Evolutionary conservation across 2,797 vertebrate genomes (phyloP), one percentile per base, ranked within the genome.

Genomic region (Anas capensis): DNA sequence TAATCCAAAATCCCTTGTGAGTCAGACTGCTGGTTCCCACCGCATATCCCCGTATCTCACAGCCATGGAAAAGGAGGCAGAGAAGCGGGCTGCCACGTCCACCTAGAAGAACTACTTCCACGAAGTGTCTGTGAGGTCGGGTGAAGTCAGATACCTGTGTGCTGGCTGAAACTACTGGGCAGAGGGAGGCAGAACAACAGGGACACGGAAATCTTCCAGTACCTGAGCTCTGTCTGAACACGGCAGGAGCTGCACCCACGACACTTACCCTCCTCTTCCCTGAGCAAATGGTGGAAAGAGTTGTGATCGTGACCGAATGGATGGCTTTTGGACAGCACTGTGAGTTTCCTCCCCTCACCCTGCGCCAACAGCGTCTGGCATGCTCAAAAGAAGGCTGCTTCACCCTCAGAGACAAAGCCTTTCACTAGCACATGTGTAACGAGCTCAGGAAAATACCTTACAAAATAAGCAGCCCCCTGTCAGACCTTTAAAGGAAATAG

Each of bases 401-500:
- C 1, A 0, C 17, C 16, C 23, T 19, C 27, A 56, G 53, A 82
- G 36, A 64, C 44, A 90, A 90, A 93, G n/a, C 23, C 4, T 78
- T 33, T 48, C 5, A 6, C 38, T 36, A 60, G 20, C 29, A 71
- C 1, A 5, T 11, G 36, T 0, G 0, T 38, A 56, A 79, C 27
- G 27, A 82, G 21, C 57, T 57, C 27, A 54, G 60, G 17, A 68
- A 68, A 80, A 93, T 27, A 29, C 17, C 71, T 82, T 78, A 49
- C 14, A 61, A 83, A 78, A 78, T 5, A 71, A 2, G 9, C 16
- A 48, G 42, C 10, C 20, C 12, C 61, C 79, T 62, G 44, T 24
- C 68, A 87, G 64, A 42, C 8, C 29, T 61, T 60, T 78, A 24
- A 83, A 60, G 11, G 11, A 20, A 70, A 66, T 11, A 33, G 53